Evolutionary conservation across 2,888 invertebrate genomes (phyloP), one percentile per base, ranked within the genome.

Genomic region (Anaspis maculata): DNA sequence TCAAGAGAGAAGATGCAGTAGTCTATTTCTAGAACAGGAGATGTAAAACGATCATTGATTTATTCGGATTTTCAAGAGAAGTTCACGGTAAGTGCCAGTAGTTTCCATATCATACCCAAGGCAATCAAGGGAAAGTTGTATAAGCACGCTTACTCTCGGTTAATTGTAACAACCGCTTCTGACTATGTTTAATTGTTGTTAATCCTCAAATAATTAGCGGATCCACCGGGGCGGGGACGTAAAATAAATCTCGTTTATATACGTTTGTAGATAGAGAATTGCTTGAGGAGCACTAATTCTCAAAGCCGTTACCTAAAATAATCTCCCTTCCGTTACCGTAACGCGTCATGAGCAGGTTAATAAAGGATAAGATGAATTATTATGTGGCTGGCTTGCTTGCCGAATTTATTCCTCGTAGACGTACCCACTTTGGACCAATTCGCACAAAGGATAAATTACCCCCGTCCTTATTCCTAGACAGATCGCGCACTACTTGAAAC

Each of bases 1-100:
- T 55, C 48, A 46, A 54, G 52, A 51, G 46, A 45, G 46, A 41
- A 45, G 46, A 45, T 48, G 43, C 44, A 37, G 43, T 44, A 44
- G 41, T 39, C 42, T 49, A 41, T 33, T 31, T 19, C 9, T 36
- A 37, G 30, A 32, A 33, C 38, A 36, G 32, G 33, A 40, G 40
- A 43, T 41, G 27, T 32, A 41, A 38, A 34, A 30, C 30, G 28
- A 29, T 27, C 26, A 30, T 25, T 37, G 37, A 37, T 37, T 37
- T 37, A 28, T 12, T n/a, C n/a, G n/a, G n/a, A n/a, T n/a, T n/a
- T n/a, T n/a, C n/a, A n/a, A n/a, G n/a, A n/a, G n/a, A n/a, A n/a
- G n/a, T n/a, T n/a, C n/a, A n/a, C n/a, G n/a, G n/a, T n/a, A n/a
- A n/a, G n/a, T n/a, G n/a, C n/a, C n/a, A n/a, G n/a, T n/a, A n/a